Conservation (phyloP, 1,140 invertebrate species). For the Chironomus tepperi region DNA sequence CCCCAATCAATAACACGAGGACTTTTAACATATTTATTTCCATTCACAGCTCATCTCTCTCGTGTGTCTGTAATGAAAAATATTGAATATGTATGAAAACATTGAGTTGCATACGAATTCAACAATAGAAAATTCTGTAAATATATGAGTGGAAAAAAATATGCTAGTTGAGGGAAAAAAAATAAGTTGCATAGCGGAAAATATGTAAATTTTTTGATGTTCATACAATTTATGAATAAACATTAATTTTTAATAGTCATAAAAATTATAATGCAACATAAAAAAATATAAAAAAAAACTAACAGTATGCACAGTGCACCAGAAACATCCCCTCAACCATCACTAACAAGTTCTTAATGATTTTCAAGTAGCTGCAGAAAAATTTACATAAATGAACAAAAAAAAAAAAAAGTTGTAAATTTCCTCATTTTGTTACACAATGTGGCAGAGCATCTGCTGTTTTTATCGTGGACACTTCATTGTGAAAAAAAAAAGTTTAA, state of each 20-base stretch:
- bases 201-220: slow-evolving; percentile 9
- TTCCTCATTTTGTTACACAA: too few species aligned
- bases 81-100: too few species aligned
- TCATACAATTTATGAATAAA: slow-evolving; percentile 10
- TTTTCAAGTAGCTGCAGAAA: slow-evolving; percentile 12
- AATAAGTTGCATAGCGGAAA: neutral
- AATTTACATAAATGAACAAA: too few species aligned
- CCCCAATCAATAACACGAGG: too few species aligned
- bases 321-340: neutral
- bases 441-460: too few species aligned
- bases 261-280: neutral
- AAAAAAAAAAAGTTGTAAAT: too few species aligned
- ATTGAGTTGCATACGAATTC: too few species aligned
- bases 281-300: neutral
- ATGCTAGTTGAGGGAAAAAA: neutral
- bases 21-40: too few species aligned
- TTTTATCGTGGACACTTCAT: neutral
- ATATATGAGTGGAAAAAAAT: neutral
- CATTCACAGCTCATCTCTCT: too few species aligned
- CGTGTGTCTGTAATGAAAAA: too few species aligned
- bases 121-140: too few species aligned
- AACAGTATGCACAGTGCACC: neutral
- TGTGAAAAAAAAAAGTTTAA: neutral
- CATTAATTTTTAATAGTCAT: neutral
- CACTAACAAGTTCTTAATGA: neutral